Base-by-base conservation (phyloP, 2,888 invertebrate genomes). In the Microplitis deprimator region DNA sequence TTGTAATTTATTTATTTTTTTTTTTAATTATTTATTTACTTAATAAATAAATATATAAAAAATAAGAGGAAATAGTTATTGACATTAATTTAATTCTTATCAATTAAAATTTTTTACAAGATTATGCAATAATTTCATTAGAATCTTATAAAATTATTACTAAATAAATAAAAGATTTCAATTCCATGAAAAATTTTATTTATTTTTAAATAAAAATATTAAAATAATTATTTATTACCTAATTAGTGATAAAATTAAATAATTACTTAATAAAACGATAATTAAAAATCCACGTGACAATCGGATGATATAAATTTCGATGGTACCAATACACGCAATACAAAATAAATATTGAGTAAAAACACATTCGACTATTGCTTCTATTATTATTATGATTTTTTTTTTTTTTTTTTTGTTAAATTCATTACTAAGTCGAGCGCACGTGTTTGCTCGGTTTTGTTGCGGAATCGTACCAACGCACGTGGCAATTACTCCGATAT, bases 401-500 rank as follows among this genome's bases (percentile, higher is more conserved):
- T 0, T 0, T 29, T 29, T 68, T 50, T 40, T 60, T 62, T 10
- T 4, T 8, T n/a, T n/a, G n/a, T n/a, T 5, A 41, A 50, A 17
- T 17, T 41, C 17, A 50, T 10, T 50, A 69, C n/a, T 16, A 50
- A 69, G 20, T 50, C 59, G 20, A 6, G 38, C 65, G 67, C 73
- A 73, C 73, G 73, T 73, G 67, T 65, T 73, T 59, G n/a, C 29
- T 73, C 29, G 29, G 50, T n/a, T 62, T 41, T 41, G 16, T 73
- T 73, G 73, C 73, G 73, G 41, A 73, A 73, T 73, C 40, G 29
- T 41, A 29, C 17, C 13, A 8, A 73, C 73, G 73, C 73, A 73
- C 73, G 73, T 73, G 73, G 67, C 67, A 65, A 64, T 59, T 68
- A 62, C 62, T 62, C 29, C 20, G 16, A 20, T 62, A 17, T 17